phyloP scores from a whole-genome alignment of 2,888 invertebrate genomes.

The Drosophila incognita region DNA sequence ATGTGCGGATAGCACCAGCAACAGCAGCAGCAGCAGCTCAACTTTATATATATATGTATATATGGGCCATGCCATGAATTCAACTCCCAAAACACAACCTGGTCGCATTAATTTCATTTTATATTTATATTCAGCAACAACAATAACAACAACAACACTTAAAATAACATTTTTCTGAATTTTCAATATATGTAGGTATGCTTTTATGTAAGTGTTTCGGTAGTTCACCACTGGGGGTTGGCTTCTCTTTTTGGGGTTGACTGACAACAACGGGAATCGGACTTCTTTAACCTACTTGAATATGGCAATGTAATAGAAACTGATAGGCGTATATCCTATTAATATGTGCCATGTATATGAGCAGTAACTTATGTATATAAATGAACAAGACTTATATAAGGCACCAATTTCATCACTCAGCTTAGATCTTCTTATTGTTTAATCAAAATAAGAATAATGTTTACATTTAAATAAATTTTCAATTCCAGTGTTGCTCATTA shows the following conservation, averaged over 20 bases:
- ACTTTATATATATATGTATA: not conserved
- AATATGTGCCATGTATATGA: not conserved
- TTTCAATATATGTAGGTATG: conserved; percentile 54
- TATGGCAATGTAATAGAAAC: not conserved
- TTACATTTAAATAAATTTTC: not conserved
- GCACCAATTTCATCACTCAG: not conserved
- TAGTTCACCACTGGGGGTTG: conserved; percentile 32
- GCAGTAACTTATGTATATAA: not conserved
- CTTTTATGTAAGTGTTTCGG: conserved; percentile 18
- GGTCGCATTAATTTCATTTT: conserved; percentile 59
- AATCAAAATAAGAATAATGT: not conserved
- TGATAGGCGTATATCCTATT: not conserved
- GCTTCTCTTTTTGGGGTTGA: conserved; percentile 24
- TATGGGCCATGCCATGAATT: conserved; percentile 28
- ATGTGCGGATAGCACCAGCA: conserved; percentile 68
- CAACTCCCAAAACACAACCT: conserved; percentile 45
- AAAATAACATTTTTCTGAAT: conserved; percentile 35
- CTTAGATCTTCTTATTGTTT: not conserved
- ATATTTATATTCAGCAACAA: conserved; percentile 58
- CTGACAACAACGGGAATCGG: not conserved
- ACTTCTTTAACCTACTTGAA: not conserved
- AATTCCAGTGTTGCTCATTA: not conserved
- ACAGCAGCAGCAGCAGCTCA: conserved; percentile 18
- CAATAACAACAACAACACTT: conserved; percentile 30
- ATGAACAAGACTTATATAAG: not conserved